These are phyloP conservation scores for Pachyuromys duprasi DNA, from an alignment of 2,797 vertebrate genomes.

Conservation along the genomic window DNA sequence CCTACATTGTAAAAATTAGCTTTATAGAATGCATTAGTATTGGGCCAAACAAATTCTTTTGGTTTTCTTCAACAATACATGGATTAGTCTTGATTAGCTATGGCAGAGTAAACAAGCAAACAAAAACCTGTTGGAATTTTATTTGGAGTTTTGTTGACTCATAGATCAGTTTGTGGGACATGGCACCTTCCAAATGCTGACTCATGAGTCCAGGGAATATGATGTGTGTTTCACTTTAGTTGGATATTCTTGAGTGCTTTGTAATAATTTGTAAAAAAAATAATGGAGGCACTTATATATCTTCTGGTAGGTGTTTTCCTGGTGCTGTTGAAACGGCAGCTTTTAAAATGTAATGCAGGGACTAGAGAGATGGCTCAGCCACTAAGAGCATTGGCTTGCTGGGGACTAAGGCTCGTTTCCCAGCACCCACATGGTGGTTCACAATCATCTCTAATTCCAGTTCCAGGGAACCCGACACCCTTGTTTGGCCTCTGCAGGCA, in stretches of 20 bases:
- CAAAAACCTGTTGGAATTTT: not conserved
- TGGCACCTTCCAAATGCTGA: not conserved
- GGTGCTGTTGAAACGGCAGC: not conserved
- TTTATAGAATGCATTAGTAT: conserved; percentile 29
- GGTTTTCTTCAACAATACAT: not conserved
- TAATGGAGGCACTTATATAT: not conserved
- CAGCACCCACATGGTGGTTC: not conserved
- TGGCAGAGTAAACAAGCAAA: not conserved
- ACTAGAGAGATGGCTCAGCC: not conserved
- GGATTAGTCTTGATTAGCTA: not conserved
- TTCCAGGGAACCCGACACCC: not conserved
- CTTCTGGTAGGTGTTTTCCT: conserved; percentile 30
- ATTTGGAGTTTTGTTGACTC: conserved; percentile 44
- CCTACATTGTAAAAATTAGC: not conserved
- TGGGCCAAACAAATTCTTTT: conserved; percentile 2
- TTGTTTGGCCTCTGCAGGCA: not conserved
- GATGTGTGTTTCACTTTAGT: not conserved
- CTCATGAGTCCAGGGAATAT: not conserved
- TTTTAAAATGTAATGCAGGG: not conserved
- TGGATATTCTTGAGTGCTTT: conserved; percentile 10
- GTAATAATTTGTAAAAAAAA: not conserved
- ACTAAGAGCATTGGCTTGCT: not conserved
- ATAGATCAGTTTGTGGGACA: not conserved
- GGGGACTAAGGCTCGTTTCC: not conserved
- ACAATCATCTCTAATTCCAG: not conserved